Evolutionary conservation across 2,888 invertebrate species (phyloP).

Genomic region (Podotricha telesiphe): DNA sequence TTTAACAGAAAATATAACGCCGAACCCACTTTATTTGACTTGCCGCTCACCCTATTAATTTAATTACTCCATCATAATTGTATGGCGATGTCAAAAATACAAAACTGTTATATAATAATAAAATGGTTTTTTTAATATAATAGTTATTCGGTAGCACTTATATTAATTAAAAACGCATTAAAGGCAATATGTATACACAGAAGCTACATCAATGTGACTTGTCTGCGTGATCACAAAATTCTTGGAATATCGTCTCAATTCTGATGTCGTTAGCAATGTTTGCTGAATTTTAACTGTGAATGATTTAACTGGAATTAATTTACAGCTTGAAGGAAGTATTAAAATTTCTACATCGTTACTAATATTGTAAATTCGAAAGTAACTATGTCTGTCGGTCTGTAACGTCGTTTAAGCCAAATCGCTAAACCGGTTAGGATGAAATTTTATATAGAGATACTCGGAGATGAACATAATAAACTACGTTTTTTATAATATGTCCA

Average conservation of each 20-base stretch:
- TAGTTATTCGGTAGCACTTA: neutral
- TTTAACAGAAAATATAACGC: slow-evolving; percentile 65
- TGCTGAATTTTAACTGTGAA: neutral
- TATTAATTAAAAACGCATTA: slow-evolving; percentile 13
- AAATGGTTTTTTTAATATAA: neutral
- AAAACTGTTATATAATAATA: no score
- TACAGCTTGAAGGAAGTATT: no score
- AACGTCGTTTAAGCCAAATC: no score
- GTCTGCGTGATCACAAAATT: neutral
- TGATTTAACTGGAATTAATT: no score
- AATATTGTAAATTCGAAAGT: no score
- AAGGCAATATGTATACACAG: neutral
- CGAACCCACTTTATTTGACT: slow-evolving; percentile 62
- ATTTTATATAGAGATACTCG: no score
- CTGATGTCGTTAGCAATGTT: neutral
- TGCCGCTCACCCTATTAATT: slow-evolving; percentile 37
- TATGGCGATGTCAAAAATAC: no score
- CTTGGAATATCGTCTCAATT: slow-evolving; percentile 8
- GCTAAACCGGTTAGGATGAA: no score
- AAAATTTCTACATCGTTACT: no score
- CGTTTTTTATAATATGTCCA: no score
- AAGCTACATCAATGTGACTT: neutral
- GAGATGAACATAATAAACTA: no score
- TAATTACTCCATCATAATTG: slow-evolving; percentile 32
- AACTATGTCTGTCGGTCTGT: no score